Evolutionary conservation across 2,113 vertebrate species (phyloP).

Genomic region (Phodopus roborovskii): DNA sequence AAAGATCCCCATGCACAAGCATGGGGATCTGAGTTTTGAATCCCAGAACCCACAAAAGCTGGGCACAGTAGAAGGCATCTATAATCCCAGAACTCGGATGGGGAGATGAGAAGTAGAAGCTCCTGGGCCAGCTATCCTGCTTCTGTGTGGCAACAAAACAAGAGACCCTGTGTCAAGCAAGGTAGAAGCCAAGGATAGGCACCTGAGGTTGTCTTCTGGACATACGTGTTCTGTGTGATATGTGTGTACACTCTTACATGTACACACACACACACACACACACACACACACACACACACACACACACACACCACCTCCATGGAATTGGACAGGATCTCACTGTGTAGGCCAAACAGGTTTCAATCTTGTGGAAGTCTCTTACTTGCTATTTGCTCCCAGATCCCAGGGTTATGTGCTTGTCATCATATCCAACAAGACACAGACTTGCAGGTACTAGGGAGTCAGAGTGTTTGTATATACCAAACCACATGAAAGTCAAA

Average conservation of each 20-base stretch:
- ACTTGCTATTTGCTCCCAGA: neutral
- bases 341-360: neutral
- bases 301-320: neutral
- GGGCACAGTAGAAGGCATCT: neutral
- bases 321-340: neutral
- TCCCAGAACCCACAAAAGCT: neutral
- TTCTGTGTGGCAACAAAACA: neutral
- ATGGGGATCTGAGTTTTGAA: too few relatives aligned
- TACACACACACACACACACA: neutral
- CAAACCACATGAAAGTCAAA: neutral
- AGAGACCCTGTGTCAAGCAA: neutral
- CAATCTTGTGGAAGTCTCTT: neutral
- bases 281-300: neutral
- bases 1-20: neutral
- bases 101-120: neutral
- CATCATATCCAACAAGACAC: neutral
- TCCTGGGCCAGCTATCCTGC: neutral
- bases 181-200: neutral
- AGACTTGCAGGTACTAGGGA: neutral
- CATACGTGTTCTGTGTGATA: neutral
- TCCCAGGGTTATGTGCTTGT: too few relatives aligned
- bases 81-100: neutral
- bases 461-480: too few relatives aligned
- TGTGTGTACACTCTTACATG: neutral
- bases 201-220: neutral